These are phyloP conservation scores for Megalurothrips usitatus DNA, from an alignment of 2,888 invertebrate genomes.

Conservation along the genomic window DNA sequence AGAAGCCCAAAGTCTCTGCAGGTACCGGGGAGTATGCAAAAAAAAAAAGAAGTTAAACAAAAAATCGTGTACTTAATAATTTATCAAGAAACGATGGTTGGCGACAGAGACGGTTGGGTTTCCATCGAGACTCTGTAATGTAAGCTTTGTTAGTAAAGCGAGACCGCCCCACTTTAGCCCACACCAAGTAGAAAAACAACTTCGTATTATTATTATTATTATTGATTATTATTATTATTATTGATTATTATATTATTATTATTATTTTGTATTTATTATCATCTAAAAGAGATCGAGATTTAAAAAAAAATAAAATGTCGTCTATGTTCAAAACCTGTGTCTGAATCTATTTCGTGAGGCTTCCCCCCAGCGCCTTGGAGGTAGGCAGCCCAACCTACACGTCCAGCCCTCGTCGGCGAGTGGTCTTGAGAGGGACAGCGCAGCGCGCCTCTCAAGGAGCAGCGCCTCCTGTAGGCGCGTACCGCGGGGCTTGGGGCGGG, in stretches of 20 bases:
- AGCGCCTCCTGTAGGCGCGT: too few relatives aligned
- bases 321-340: background rate
- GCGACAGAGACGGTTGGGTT: background rate
- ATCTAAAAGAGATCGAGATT: background rate
- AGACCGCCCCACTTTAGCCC: background rate
- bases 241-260: constrained; percentile 7
- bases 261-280: constrained; percentile 26
- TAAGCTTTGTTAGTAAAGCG: background rate
- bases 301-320: constrained; percentile 6
- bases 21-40: background rate
- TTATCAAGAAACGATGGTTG: background rate
- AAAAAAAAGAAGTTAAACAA: background rate
- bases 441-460: too few relatives aligned
- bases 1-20: background rate
- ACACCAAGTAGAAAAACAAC: background rate
- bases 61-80: background rate
- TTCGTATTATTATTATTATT: background rate
- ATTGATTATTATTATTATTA: background rate
- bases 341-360: too few relatives aligned
- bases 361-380: too few relatives aligned
- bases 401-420: too few relatives aligned
- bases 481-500: too few relatives aligned
- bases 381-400: too few relatives aligned
- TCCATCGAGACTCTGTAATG: background rate
- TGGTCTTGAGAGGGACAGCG: too few relatives aligned